Evolutionary conservation across 2,113 vertebrate genomes (phyloP), one percentile per base, ranked within the genome.

Genomic region (Conger conger): DNA sequence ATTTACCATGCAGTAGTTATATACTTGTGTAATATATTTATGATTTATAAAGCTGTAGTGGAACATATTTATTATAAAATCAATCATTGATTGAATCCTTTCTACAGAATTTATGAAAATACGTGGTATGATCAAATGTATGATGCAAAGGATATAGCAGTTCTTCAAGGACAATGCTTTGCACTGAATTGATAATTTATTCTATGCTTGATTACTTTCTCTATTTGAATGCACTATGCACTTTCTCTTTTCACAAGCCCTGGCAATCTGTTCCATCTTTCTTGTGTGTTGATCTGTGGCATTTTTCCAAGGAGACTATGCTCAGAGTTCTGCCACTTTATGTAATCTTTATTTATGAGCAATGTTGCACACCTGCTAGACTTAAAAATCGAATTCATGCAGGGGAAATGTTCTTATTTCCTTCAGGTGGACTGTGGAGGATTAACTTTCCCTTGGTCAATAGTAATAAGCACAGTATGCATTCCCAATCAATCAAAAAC

Each of bases 291-390:
- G 90, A 92, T 93, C 86, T 91, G 80, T 82, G 87, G 82, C 27
- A 33, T 76, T 85, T 80, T 76, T 90, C 88, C 76, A 81, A 78
- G 16, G 73, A 87, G 86, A 83, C 78, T 20, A 82, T 88, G 87
- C 79, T 50, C 38, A 80, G 87, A 87, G 82, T 87, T 87, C 78
- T 86, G 87, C 87, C 87, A 88, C 86, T 89, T 86, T 89, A 89
- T 80, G 88, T 87, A 86, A 94, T 93, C 88, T 94, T 92, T 94
- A 94, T 92, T 91, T 91, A 94, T 94, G 88, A 90, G 87, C 90
- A 87, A 88, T 86, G 23, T 37, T 20, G 86, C 87, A 88, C 83
- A 83, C 87, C 89, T 88, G 89, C 83, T 79, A 45, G 77, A 94
- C 93, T 92, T 93, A 88, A 87, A 93, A 94, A 88, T 93, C 88